A percentile compares a stretch with the other conserved stretches of the same genome.
phyloP scores from a whole-genome alignment of 2,113 vertebrate species.

The Piliocolobus tephrosceles region DNA sequence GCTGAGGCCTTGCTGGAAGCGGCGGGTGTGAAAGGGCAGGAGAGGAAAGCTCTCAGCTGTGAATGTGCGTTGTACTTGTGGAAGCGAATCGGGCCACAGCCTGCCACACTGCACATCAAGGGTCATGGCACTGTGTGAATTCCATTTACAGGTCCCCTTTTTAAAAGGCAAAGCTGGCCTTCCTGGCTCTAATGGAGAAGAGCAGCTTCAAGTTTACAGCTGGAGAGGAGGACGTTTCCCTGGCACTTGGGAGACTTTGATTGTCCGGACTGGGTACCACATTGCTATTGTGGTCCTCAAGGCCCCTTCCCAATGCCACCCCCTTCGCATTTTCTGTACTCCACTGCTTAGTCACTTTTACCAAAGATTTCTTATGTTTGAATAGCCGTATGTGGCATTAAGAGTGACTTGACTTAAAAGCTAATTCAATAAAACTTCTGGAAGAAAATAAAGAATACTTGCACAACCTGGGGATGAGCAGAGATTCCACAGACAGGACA shows the following conservation, averaged over 20 bases:
- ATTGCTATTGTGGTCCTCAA: not conserved
- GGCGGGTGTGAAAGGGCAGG: not conserved
- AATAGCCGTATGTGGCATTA: not conserved
- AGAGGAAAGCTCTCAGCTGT: not conserved
- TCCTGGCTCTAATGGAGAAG: constrained; percentile 52
- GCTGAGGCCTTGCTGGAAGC: not conserved
- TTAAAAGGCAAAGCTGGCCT: constrained; percentile 54
- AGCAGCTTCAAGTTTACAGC: not conserved
- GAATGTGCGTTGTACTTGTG: not conserved
- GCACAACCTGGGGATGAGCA: not conserved
- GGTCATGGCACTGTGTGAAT: constrained; percentile 61
- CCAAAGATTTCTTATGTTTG: not conserved
- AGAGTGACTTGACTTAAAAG: not conserved
- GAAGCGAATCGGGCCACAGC: not conserved
- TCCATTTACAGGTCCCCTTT: constrained; percentile 67
- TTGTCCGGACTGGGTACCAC: not conserved
- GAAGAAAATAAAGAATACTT: not conserved
- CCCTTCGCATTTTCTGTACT: not conserved
- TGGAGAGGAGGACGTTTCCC: not conserved
- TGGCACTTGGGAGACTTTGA: not conserved
- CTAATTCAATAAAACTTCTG: not conserved
- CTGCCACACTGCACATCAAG: not conserved
- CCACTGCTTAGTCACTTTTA: not conserved
- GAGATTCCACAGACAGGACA: not conserved
- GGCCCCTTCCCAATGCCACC: not conserved